Evolutionary conservation across 2,113 vertebrate genomes (phyloP).

Genomic region (Psammodynastes pulverulentus): DNA sequence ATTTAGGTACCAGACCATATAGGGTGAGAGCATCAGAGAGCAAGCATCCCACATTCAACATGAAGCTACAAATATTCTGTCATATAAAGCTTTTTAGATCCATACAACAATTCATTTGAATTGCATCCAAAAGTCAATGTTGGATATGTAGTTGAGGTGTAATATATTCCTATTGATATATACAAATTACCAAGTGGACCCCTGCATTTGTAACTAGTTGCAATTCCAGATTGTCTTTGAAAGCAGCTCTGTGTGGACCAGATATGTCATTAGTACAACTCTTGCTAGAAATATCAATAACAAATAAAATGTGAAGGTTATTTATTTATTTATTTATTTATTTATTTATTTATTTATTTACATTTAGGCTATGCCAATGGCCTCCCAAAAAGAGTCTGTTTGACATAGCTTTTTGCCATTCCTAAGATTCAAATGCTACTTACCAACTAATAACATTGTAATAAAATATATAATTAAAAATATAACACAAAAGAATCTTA

Average conservation of each 20-base stretch:
- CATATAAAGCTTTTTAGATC: background rate
- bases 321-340: background rate
- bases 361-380: background rate
- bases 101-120: background rate
- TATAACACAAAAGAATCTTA: background rate
- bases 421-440: background rate
- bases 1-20: background rate
- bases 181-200: background rate
- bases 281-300: background rate
- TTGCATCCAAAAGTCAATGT: background rate
- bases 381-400: background rate
- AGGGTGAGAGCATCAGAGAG: too few relatives aligned
- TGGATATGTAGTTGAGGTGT: background rate
- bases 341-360: too few relatives aligned
- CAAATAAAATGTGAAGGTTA: background rate
- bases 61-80: too few relatives aligned
- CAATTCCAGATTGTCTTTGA: background rate
- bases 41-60: too few relatives aligned
- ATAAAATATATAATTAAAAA: background rate
- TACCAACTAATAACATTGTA: background rate
- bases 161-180: background rate
- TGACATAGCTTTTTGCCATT: background rate
- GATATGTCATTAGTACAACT: background rate
- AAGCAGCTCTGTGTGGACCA: background rate
- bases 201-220: background rate